phyloP scores from a whole-genome alignment of 1,140 invertebrate genomes.

The Diorhabda elongata region DNA sequence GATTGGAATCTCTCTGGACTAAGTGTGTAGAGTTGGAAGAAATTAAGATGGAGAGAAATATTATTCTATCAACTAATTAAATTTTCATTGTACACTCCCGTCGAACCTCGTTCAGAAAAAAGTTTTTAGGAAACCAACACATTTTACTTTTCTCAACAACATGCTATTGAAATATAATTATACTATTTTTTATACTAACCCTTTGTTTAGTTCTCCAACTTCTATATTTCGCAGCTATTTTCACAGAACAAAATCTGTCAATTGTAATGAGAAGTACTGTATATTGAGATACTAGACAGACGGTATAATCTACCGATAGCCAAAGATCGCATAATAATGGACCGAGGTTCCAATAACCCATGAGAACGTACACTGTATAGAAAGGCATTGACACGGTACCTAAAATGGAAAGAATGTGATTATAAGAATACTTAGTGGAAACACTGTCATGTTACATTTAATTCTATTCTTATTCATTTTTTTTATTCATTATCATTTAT shows the following conservation, averaged over 20 bases:
- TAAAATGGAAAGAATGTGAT: conserved; percentile 49
- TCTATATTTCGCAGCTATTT: conserved; percentile 95
- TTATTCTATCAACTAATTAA: too few relatives aligned
- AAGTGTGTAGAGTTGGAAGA: too few relatives aligned
- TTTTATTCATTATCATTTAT: too few relatives aligned
- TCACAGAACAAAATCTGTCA: conserved; percentile 98
- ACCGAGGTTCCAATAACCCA: conserved; percentile 95
- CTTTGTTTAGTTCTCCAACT: conserved; percentile 92
- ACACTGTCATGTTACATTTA: too few relatives aligned
- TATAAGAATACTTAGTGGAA: too few relatives aligned
- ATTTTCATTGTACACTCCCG: too few relatives aligned
- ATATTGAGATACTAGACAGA: conserved; percentile 98
- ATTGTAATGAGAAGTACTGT: conserved; percentile 98
- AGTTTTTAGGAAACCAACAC: too few relatives aligned
- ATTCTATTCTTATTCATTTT: background rate
- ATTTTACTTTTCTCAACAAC: too few relatives aligned
- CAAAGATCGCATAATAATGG: conserved; percentile 95
- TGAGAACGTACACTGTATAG: conserved; percentile 93
- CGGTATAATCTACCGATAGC: conserved; percentile 98
- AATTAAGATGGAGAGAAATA: too few relatives aligned
- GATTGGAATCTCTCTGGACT: too few relatives aligned
- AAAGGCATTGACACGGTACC: conserved; percentile 92
- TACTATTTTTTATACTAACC: conserved; percentile 48
- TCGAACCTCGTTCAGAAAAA: too few relatives aligned
- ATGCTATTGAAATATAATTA: too few relatives aligned